Conservation (phyloP, 2,888 invertebrate genomes). For the Campaea margaritaria region DNA sequence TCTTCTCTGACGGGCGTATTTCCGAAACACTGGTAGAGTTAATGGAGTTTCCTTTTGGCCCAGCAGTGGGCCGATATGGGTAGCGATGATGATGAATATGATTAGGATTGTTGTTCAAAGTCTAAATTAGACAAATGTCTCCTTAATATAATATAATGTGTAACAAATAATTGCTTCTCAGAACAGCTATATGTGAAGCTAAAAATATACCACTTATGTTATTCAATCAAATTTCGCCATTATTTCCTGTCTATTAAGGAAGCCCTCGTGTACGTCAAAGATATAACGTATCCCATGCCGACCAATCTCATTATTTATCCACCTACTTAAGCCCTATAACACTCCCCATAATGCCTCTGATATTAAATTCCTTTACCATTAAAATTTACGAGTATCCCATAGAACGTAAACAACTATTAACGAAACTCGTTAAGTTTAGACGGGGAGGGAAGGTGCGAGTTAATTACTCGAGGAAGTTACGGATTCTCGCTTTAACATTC, state of each 20-base stretch:
- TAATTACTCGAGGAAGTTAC: conserved; percentile 15
- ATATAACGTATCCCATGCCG: neutral
- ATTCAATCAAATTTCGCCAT: too few relatives aligned
- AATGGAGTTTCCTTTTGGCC: too few relatives aligned
- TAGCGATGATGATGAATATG: neutral
- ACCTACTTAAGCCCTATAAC: conserved; percentile 21
- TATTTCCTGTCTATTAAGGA: neutral
- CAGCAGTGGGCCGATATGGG: neutral
- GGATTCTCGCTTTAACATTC: neutral
- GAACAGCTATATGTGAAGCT: too few relatives aligned
- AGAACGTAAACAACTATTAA: conserved; percentile 38
- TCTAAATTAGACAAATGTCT: neutral
- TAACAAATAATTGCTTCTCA: too few relatives aligned
- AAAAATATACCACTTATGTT: too few relatives aligned
- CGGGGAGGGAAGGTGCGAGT: conserved; percentile 6
- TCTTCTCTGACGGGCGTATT: too few relatives aligned
- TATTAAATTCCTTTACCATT: conserved; percentile 37
- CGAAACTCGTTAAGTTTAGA: conserved; percentile 31
- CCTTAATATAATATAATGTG: too few relatives aligned
- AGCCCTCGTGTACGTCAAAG: neutral
- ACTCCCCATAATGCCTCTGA: conserved; percentile 22
- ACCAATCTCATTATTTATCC: conserved; percentile 22
- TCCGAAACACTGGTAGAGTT: too few relatives aligned
- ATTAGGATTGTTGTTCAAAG: too few relatives aligned
- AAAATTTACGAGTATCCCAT: conserved; percentile 35